A percentile compares a stretch with the other conserved stretches of the same genome.
Conservation (phyloP, 2,797 vertebrate species). For the Sebastolobus alascanus region DNA sequence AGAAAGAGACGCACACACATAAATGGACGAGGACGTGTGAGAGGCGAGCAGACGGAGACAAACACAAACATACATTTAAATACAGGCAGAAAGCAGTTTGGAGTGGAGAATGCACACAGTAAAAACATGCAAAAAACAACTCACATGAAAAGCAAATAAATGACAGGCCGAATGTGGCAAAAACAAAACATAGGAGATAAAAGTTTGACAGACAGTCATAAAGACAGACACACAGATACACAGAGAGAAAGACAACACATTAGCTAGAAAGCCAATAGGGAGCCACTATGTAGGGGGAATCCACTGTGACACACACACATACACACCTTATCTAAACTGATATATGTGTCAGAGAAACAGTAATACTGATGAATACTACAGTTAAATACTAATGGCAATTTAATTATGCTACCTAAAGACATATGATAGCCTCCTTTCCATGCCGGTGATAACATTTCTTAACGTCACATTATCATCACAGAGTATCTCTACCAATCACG, state of each 20-base stretch:
- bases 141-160: slow-evolving; percentile 57
- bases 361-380: slow-evolving; percentile 20
- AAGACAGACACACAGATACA: slow-evolving; percentile 75
- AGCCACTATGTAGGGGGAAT: slow-evolving; percentile 75
- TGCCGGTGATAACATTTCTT: not conserved
- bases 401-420: not conserved
- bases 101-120: slow-evolving; percentile 25
- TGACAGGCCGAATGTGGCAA: slow-evolving; percentile 49
- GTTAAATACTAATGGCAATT: not conserved
- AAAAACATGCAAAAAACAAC: slow-evolving; percentile 60
- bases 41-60: slow-evolving; percentile 44
- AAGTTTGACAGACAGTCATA: slow-evolving; percentile 70
- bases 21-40: slow-evolving; percentile 45
- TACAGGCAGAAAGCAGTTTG: slow-evolving; percentile 52
- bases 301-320: slow-evolving; percentile 75
- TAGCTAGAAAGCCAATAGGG: slow-evolving; percentile 81
- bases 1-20: slow-evolving; percentile 68
- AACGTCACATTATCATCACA: not conserved
- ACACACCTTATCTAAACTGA: slow-evolving; percentile 46
- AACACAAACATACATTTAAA: slow-evolving; percentile 74
- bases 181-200: slow-evolving; percentile 3
- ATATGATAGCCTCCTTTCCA: not conserved
- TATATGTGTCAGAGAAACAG: slow-evolving; percentile 23
- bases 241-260: slow-evolving; percentile 86
- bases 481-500: not conserved